A percentile compares a stretch with the other conserved stretches of the same genome.
phyloP scores from a whole-genome alignment of 2,797 vertebrate genomes.

The Gallinago stenura region DNA sequence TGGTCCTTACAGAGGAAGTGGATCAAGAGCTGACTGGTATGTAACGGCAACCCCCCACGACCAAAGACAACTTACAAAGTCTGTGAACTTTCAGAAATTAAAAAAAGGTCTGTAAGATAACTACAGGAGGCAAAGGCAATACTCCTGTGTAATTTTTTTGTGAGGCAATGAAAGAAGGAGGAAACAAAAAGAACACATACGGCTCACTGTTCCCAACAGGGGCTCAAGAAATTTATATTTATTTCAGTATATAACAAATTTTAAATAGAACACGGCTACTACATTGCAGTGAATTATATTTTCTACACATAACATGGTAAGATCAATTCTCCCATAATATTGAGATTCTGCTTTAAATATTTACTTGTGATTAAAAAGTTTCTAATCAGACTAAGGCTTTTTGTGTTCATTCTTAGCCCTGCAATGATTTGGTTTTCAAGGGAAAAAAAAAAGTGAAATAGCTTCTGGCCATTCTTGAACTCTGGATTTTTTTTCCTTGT shows the following conservation, averaged over 20 bases:
- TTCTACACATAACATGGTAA: background rate
- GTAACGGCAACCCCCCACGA: fast-evolving
- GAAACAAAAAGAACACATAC: background rate
- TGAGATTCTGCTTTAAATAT: conserved; percentile 6
- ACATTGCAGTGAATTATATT: background rate
- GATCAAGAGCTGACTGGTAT: background rate
- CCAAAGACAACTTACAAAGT: background rate
- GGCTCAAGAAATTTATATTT: background rate
- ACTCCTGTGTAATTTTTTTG: background rate
- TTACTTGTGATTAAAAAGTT: background rate
- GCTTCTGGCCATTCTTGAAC: background rate
- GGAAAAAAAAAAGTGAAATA: background rate
- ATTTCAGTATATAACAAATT: background rate
- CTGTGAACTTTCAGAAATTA: background rate
- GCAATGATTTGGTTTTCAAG: background rate
- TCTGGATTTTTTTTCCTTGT: background rate
- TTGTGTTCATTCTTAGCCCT: background rate
- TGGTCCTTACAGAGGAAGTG: background rate
- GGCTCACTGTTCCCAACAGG: background rate
- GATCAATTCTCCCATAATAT: background rate
- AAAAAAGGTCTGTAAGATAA: background rate
- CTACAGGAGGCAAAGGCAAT: background rate
- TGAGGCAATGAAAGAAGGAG: background rate
- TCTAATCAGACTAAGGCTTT: background rate
- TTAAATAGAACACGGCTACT: background rate